A percentile compares a stretch with the other conserved stretches of the same genome.
phyloP scores from a whole-genome alignment of 1,140 invertebrate genomes.

The Drosophila ercepeae region DNA sequence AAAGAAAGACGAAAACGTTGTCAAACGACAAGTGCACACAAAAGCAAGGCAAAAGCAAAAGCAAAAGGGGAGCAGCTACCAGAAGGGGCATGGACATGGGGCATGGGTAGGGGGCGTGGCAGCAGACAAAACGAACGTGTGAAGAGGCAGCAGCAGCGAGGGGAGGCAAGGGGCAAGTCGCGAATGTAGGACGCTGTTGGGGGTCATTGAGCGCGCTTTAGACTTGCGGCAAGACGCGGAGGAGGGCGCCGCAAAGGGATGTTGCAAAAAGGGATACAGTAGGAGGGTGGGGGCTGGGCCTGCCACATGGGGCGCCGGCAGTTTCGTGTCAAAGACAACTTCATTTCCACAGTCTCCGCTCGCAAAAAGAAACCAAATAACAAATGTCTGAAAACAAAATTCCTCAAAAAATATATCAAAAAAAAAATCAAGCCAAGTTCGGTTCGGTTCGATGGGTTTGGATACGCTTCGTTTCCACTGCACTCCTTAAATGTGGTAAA shows the following conservation, averaged over 20 bases:
- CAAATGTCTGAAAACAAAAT: neutral
- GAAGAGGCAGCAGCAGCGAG: neutral
- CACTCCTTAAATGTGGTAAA: neutral
- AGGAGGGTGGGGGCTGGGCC: slow-evolving; percentile 8
- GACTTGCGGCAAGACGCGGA: slow-evolving; percentile 1
- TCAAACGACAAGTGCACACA: slow-evolving; percentile 66
- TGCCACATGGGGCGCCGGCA: slow-evolving; percentile 40
- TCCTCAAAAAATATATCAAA: neutral
- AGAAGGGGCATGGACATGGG: slow-evolving; percentile 1
- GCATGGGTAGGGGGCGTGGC: neutral
- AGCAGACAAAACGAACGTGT: slow-evolving; percentile 3
- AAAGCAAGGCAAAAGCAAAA: slow-evolving; percentile 29
- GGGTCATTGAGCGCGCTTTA: slow-evolving; percentile 50
- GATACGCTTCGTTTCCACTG: slow-evolving; percentile 30
- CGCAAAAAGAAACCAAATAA: neutral
- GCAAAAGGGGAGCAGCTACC: slow-evolving; percentile 7
- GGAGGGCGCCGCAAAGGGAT: neutral
- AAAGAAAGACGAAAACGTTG: slow-evolving; percentile 41
- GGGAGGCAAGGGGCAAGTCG: slow-evolving; percentile 10
- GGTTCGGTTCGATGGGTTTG: slow-evolving; percentile 31
- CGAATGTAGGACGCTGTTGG: slow-evolving; percentile 69
- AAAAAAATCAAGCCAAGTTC: slow-evolving; percentile 4
- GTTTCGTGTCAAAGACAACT: slow-evolving; percentile 65
- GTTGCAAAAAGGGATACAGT: neutral
- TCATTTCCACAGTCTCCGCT: slow-evolving; percentile 47